Evolutionary conservation across 1,140 invertebrate species (phyloP).

Genomic region (Drosophila sucinea): DNA sequence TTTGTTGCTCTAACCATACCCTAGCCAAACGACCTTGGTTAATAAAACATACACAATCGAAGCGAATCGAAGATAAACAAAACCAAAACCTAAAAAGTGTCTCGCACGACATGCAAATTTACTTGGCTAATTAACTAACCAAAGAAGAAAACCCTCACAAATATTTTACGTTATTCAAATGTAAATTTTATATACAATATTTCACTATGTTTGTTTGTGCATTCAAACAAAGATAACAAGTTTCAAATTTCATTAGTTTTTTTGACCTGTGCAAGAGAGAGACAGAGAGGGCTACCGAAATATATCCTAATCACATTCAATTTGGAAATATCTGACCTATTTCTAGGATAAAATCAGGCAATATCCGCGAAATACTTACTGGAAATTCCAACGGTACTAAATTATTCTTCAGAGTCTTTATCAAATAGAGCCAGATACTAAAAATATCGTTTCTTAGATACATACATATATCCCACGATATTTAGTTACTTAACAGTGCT

Average conservation of each 20-base stretch:
- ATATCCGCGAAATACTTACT: too few relatives aligned
- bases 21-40: conserved; percentile 11
- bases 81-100: conserved; percentile 1
- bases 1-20: background rate
- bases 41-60: conserved; percentile 11
- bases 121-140: conserved; percentile 10
- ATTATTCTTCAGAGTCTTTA: too few relatives aligned
- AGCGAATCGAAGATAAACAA: background rate
- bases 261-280: background rate
- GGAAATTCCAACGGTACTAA: too few relatives aligned
- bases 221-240: background rate
- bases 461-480: background rate
- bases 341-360: too few relatives aligned
- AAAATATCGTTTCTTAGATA: too few relatives aligned
- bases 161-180: conserved; percentile 2
- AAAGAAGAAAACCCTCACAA: conserved; percentile 15
- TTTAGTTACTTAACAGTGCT: background rate
- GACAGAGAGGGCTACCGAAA: too few relatives aligned
- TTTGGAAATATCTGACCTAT: too few relatives aligned
- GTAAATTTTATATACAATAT: background rate
- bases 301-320: too few relatives aligned
- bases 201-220: background rate
- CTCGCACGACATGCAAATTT: conserved; percentile 14
- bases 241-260: background rate
- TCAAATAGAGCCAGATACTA: too few relatives aligned